Conservation (phyloP, 2,113 vertebrate genomes). For the Procavia capensis region DNA sequence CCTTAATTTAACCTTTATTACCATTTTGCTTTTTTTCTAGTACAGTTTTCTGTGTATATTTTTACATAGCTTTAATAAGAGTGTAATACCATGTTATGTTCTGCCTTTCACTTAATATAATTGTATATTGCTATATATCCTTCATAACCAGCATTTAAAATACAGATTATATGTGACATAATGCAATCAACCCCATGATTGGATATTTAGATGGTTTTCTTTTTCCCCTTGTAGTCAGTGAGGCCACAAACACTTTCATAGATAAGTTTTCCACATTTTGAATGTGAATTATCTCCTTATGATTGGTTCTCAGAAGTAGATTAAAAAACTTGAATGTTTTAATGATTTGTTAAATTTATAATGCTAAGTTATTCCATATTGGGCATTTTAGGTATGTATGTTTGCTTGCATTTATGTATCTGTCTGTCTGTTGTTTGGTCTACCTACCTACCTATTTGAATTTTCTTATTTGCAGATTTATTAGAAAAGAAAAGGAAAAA, state of each 20-base stretch:
- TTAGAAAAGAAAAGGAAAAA: too few relatives aligned
- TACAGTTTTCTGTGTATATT: not conserved
- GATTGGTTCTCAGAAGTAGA: not conserved
- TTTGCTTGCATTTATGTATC: not conserved
- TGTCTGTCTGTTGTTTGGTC: not conserved
- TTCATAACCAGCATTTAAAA: slow-evolving; percentile 45
- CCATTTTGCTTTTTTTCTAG: slow-evolving; percentile 53
- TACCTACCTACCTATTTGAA: not conserved
- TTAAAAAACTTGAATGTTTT: not conserved
- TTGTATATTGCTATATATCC: not conserved
- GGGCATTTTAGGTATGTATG: not conserved
- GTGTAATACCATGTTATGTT: slow-evolving; percentile 3
- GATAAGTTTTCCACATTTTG: slow-evolving; percentile 14
- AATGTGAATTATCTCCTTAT: not conserved
- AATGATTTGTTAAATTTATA: not conserved
- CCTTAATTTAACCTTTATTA: slow-evolving; percentile 50
- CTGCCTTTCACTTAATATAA: slow-evolving; percentile 13
- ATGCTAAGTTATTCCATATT: not conserved
- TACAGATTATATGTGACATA: not conserved
- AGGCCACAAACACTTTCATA: slow-evolving; percentile 10
- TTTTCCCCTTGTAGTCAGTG: not conserved
- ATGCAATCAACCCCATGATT: not conserved
- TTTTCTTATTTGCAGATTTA: not conserved
- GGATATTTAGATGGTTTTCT: slow-evolving; percentile 5
- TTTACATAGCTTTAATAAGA: slow-evolving; percentile 15